A percentile compares a stretch with the other conserved stretches of the same genome.
Conservation (phyloP, 2,888 invertebrate genomes). For the Rhingia campestris region DNA sequence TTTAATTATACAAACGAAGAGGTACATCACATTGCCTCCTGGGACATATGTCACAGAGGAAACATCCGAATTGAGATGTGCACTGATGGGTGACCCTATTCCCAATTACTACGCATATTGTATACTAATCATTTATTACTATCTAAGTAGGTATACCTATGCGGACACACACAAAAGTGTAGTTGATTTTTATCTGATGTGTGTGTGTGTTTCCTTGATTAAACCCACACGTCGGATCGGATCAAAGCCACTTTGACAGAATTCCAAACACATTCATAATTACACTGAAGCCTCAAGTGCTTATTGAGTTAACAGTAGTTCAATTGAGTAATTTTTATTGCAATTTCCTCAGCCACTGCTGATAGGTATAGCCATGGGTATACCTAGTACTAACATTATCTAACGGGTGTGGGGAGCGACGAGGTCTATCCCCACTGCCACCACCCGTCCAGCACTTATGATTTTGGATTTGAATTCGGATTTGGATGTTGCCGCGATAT, state of each 20-base stretch:
- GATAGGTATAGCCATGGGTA: slow-evolving; percentile 28
- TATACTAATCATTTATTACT: slow-evolving; percentile 17
- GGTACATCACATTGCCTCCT: slow-evolving; percentile 14
- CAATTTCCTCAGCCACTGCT: slow-evolving; percentile 65
- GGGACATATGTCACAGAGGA: slow-evolving; percentile 1
- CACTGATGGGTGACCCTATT: slow-evolving; percentile 29
- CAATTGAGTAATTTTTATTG: slow-evolving; percentile 73
- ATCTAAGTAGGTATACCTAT: slow-evolving; percentile 7
- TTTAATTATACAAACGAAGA: slow-evolving; percentile 39
- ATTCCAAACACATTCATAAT: slow-evolving; percentile 52
- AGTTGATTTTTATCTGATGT: slow-evolving; percentile 51
- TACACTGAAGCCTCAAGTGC: slow-evolving; percentile 68
- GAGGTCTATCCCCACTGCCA: neutral
- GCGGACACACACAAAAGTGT: neutral
- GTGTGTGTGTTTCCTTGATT: slow-evolving; percentile 6
- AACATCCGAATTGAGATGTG: slow-evolving; percentile 12
- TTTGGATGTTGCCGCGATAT: slow-evolving; percentile 36
- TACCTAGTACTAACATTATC: slow-evolving; percentile 1
- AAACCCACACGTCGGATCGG: slow-evolving; percentile 29
- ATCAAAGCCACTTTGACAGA: slow-evolving; percentile 65
- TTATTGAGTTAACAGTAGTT: slow-evolving; percentile 72
- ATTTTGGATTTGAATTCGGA: slow-evolving; percentile 27
- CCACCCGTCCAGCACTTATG: neutral
- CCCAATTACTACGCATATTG: neutral
- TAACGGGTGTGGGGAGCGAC: neutral